Conservation (phyloP, 2,797 vertebrate genomes). For the Peromyscus nudipes region DNA sequence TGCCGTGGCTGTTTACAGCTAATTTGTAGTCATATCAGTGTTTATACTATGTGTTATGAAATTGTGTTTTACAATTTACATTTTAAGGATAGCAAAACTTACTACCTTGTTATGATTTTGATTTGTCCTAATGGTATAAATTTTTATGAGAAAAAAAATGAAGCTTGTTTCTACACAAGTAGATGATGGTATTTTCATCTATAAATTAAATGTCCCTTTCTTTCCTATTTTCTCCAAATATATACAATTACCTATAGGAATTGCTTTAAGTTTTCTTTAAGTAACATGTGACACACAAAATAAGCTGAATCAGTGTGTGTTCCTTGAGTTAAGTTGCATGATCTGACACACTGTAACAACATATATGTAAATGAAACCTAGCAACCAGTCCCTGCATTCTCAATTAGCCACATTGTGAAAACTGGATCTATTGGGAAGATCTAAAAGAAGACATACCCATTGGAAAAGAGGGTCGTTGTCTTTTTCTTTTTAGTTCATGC, state of each 20-base stretch:
- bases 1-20: neutral
- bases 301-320: neutral
- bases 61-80: neutral
- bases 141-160: conserved; percentile 18
- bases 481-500: neutral
- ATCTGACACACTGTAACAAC: neutral
- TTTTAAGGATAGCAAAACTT: conserved; percentile 26
- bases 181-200: neutral
- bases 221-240: neutral
- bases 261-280: neutral
- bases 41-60: neutral
- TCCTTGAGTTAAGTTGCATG: neutral
- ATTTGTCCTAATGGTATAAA: conserved; percentile 41
- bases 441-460: neutral
- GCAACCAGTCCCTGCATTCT: neutral
- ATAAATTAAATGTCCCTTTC: neutral
- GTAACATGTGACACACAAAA: neutral
- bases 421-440: neutral
- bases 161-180: neutral
- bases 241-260: neutral
- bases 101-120: neutral
- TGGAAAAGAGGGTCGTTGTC: neutral
- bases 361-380: neutral
- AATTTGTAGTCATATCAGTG: neutral
- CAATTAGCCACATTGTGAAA: neutral